phyloP scores from a whole-genome alignment of 2,113 vertebrate species.

The Phocoena sinus region DNA sequence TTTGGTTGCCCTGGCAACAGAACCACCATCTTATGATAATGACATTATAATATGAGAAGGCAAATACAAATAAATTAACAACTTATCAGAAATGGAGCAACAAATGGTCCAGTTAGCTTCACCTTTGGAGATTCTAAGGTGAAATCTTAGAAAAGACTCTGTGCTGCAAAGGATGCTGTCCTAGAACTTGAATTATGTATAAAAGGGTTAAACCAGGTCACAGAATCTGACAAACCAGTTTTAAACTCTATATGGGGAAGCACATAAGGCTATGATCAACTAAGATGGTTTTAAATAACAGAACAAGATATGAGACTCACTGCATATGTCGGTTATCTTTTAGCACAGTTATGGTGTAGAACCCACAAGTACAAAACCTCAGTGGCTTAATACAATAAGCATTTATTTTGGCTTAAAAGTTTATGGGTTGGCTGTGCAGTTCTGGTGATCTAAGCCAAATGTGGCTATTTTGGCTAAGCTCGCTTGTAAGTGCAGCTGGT shows the following conservation, averaged over 20 bases:
- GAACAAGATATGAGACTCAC: not conserved
- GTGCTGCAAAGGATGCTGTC: not conserved
- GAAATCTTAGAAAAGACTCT: not conserved
- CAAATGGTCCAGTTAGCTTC: not conserved
- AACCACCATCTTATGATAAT: not conserved
- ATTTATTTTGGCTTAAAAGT: not conserved
- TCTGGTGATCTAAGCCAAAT: not conserved
- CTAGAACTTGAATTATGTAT: not conserved
- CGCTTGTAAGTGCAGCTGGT: not conserved
- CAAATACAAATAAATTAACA: conserved; percentile 47
- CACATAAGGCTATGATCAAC: not conserved
- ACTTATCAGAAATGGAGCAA: not conserved
- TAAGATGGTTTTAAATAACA: not conserved
- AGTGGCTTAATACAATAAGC: not conserved
- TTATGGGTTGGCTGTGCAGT: not conserved
- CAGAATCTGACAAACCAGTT: not conserved
- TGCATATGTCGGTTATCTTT: not conserved
- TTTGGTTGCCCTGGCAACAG: conserved; percentile 36
- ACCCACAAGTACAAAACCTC: not conserved
- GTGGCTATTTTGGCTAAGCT: not conserved
- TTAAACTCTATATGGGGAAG: not conserved
- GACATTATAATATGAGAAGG: not conserved
- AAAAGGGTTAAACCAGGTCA: conserved; percentile 7
- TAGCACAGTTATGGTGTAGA: not conserved
- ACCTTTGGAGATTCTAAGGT: not conserved